A percentile compares a stretch with the other conserved stretches of the same genome.
phyloP scores from a whole-genome alignment of 2,113 vertebrate species.

The Corynorhinus townsendii region DNA sequence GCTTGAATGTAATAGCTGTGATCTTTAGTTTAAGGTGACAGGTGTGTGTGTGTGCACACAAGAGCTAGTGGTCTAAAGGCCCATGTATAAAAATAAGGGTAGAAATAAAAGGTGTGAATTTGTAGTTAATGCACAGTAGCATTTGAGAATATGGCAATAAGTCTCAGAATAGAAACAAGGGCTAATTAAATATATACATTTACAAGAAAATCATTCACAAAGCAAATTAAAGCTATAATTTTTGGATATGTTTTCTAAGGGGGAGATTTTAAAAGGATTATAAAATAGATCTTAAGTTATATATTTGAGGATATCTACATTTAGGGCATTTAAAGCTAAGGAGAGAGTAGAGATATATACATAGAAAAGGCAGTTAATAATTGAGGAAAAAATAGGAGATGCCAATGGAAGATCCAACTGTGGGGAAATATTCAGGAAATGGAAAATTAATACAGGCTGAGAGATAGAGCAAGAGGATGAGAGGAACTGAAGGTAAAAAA shows the following conservation, averaged over 20 bases:
- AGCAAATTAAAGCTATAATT: not conserved
- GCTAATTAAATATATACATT: not conserved
- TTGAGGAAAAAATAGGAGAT: not conserved
- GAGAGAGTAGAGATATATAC: not conserved
- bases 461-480: not conserved
- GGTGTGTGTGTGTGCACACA: not conserved
- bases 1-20: not conserved
- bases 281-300: not conserved
- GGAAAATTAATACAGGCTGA: not conserved
- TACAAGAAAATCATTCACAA: not conserved
- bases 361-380: not conserved
- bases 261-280: not conserved
- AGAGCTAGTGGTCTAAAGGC: not conserved
- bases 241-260: not conserved
- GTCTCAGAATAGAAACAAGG: not conserved
- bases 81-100: not conserved
- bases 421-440: not conserved
- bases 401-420: not conserved
- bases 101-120: not conserved
- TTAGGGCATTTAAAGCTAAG: not conserved
- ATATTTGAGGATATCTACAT: not conserved
- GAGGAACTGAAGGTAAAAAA: not conserved
- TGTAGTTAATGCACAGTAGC: not conserved
- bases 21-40: not conserved
- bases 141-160: not conserved